Evolutionary conservation across 2,113 vertebrate genomes (phyloP), one percentile per base, ranked within the genome.

Genomic region (Neodontobutis hainanensis): DNA sequence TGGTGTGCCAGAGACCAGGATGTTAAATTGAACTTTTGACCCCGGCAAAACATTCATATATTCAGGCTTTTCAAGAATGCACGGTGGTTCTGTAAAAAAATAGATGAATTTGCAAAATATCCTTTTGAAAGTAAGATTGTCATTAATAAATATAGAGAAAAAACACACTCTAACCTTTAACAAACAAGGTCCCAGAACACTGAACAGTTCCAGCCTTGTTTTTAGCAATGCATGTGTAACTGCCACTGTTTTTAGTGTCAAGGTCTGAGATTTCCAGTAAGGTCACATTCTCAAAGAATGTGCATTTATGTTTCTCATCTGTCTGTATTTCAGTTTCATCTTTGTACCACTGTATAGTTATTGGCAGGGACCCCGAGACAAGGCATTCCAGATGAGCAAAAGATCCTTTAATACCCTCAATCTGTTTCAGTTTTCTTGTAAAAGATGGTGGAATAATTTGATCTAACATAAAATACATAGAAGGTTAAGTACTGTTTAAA

Each of bases 371-470:
- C 48, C 97, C 97, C 58, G 96, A 95, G 27, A 99, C 94, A 62
- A 98, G 96, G 68, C 96, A 97, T 52, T 99, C 97, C 86, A 97
- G 87, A 49, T 99, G 96, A 62, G 96, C 92, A 65, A 96, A 99
- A 16, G 95, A 98, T 3, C 95, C 96, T 88, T 96, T 98, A 80
- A 99, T 95, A 68, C 95, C 95, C 85, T 99, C 96, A 80, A 92
- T 94, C 91, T 94, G 93, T 91, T 96, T 98, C 64, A 99, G 90
- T 61, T 96, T 99, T 90, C 97, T 96, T 52, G 96, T 98, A 75
- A 99, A 99, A 64, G 95, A 95, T 2, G 97, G 97, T 65, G 96
- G 95, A 88, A 99, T 94, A 81, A 98, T 96, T 86, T 97, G 95
- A 95, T 99, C 97, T 99, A 78, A 77, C 48, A 56, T 58, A 89